phyloP scores from a whole-genome alignment of 1,140 invertebrate genomes.

The Leptinotarsa defecta region DNA sequence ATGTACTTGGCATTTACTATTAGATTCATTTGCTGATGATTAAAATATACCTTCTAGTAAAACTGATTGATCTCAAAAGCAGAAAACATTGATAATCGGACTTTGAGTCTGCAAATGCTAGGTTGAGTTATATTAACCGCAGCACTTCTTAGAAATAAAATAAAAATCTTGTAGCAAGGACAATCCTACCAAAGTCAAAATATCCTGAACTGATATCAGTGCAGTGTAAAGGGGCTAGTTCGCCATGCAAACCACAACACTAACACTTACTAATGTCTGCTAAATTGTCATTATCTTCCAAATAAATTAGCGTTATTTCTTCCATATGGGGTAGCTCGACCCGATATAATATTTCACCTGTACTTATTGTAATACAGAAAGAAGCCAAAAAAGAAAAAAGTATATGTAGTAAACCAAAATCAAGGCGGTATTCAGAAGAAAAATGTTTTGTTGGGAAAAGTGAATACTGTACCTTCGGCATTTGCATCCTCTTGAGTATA shows the following conservation, averaged over 20 bases:
- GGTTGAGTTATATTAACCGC: too few species aligned
- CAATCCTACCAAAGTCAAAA: conserved; percentile 10
- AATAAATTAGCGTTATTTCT: conserved; percentile 87
- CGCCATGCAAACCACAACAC: conserved; percentile 59
- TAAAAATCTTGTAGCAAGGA: neutral
- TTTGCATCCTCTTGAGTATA: conserved; percentile 88
- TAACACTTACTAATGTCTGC: conserved; percentile 70
- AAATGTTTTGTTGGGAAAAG: conserved; percentile 33
- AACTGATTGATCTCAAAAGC: too few species aligned
- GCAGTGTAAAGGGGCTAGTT: conserved; percentile 33
- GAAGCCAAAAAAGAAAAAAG: conserved; percentile 60
- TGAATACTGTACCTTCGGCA: conserved; percentile 76
- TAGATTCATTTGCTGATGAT: too few species aligned
- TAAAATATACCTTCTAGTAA: too few species aligned
- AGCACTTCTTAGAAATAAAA: too few species aligned
- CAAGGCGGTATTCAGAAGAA: conserved; percentile 17
- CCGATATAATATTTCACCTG: conserved; percentile 86
- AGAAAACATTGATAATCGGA: too few species aligned
- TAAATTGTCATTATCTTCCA: conserved; percentile 73
- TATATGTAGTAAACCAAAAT: conserved; percentile 54
- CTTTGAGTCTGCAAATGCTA: too few species aligned
- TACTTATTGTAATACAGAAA: conserved; percentile 68
- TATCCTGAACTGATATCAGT: conserved; percentile 28
- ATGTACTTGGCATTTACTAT: too few species aligned
- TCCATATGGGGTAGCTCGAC: conserved; percentile 88